Base-by-base conservation (phyloP, 1,140 invertebrate genomes). In the Nebria ingens region DNA sequence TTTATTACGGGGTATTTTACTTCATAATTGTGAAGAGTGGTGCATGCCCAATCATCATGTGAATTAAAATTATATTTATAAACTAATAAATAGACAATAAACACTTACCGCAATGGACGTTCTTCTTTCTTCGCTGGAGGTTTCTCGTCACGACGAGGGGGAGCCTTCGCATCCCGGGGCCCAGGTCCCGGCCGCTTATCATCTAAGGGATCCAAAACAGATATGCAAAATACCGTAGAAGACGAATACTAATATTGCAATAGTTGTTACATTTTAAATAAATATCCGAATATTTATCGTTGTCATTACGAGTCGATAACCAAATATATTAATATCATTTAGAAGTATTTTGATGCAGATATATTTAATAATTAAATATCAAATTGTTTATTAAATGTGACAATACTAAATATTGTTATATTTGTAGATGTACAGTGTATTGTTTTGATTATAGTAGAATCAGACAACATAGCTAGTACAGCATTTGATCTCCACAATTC, bases 31-130 rank as follows among this genome's bases (percentile, higher is more conserved):
- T n/a, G n/a, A 69, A 72, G 72, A 74, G 70, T 73, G 72, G 73
- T 75, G 73, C 73, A 74, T 74, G 72, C 72, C n/a, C 72, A 73
- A 57, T 65, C 70, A 63, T 52, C 58, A 55, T 51, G 21, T 40
- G 20, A 15, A 23, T 51, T 29, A 6, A 29, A 29, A 29, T 29
- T 29, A 29, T 29, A 29, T 29, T 29, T 6, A 29, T 6, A 29
- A 29, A 29, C 13, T 13, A 25, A n/a, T n/a, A n/a, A n/a, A n/a
- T n/a, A n/a, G n/a, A n/a, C n/a, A n/a, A n/a, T n/a, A n/a, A n/a
- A n/a, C 42, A 19, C 34, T 29, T 55, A 57, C 56, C 54, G 54
- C 50, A 19, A 13, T 51, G 21, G 21, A 54, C 45, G 51, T 19
- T 56, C 55, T 40, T 56, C 55, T 20, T 50, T 25, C 22, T 21